phyloP scores from a whole-genome alignment of 1,140 invertebrate genomes.

The Hycleus phaleratus region DNA sequence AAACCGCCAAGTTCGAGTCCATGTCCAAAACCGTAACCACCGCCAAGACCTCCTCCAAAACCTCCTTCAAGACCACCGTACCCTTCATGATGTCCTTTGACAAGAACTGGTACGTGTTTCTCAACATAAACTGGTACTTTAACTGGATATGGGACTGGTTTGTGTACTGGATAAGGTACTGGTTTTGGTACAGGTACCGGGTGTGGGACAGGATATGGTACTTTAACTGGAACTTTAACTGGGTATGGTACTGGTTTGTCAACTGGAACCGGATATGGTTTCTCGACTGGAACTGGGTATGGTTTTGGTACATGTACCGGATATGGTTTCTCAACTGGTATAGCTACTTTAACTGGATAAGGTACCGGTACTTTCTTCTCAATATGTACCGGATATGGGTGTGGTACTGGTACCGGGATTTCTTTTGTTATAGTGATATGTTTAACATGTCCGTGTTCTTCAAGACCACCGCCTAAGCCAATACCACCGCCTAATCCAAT shows the following conservation, averaged over 20 bases:
- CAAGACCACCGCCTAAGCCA: constrained; percentile 8
- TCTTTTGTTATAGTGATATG: constrained; percentile 35
- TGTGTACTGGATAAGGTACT: constrained; percentile 38
- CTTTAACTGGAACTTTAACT: constrained; percentile 38
- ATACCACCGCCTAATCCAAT: neutral
- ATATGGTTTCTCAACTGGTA: constrained; percentile 41
- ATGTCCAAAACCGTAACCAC: constrained; percentile 5
- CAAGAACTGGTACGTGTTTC: constrained; percentile 30
- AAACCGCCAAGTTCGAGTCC: constrained; percentile 8
- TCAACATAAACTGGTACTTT: constrained; percentile 30
- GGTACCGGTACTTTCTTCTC: constrained; percentile 38
- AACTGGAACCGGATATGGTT: constrained; percentile 36
- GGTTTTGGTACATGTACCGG: constrained; percentile 47
- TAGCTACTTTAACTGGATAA: constrained; percentile 44
- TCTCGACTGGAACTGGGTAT: constrained; percentile 46
- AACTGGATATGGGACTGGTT: constrained; percentile 40
- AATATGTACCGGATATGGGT: constrained; percentile 33
- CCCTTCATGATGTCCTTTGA: constrained; percentile 23
- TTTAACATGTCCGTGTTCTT: constrained; percentile 21
- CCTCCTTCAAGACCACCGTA: constrained; percentile 8
- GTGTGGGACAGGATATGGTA: constrained; percentile 27
- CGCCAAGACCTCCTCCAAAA: constrained; percentile 12
- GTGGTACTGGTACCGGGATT: constrained; percentile 32
- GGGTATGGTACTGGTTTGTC: constrained; percentile 38
- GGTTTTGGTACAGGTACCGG: constrained; percentile 38